Evolutionary conservation across 2,797 vertebrate genomes (phyloP).

Genomic region (Pygocentrus nattereri): DNA sequence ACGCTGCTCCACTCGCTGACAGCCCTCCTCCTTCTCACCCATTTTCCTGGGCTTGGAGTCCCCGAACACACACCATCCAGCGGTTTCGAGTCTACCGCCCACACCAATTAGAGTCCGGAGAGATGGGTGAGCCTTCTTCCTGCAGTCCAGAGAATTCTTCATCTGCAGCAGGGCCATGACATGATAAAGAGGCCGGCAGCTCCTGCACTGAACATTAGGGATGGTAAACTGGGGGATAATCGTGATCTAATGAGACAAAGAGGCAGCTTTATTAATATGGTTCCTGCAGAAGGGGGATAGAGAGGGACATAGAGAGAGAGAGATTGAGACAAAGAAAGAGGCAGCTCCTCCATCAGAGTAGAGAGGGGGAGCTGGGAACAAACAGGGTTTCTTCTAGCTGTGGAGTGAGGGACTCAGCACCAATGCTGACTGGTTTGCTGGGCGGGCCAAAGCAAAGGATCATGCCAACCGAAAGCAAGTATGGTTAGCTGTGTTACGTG

Average conservation of each 20-base stretch:
- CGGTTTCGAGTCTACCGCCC: constrained; percentile 10
- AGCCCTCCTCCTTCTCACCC: constrained; percentile 8
- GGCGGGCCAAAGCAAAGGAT: not conserved
- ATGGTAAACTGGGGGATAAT: constrained; percentile 39
- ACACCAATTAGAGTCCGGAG: constrained; percentile 24
- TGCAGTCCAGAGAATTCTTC: constrained; percentile 15
- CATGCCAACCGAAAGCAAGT: not conserved
- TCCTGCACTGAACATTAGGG: constrained; percentile 39
- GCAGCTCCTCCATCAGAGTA: no score
- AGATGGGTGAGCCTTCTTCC: constrained; percentile 2
- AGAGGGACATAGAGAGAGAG: constrained; percentile 1
- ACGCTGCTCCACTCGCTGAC: constrained; percentile 2
- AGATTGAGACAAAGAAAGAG: no score
- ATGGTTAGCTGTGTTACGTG: no score
- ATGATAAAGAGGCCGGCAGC: constrained; percentile 42
- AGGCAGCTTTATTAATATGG: constrained; percentile 53
- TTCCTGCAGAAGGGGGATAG: constrained; percentile 10
- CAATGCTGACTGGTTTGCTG: not conserved
- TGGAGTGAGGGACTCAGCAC: not conserved
- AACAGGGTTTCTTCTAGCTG: constrained; percentile 3
- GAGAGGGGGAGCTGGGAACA: not conserved
- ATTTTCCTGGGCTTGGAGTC: constrained; percentile 18
- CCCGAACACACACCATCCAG: constrained; percentile 14
- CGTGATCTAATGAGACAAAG: constrained; percentile 48
- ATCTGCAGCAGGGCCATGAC: constrained; percentile 27